Base-by-base conservation (phyloP, 2,888 invertebrate genomes). In the Trilocha varians region DNA sequence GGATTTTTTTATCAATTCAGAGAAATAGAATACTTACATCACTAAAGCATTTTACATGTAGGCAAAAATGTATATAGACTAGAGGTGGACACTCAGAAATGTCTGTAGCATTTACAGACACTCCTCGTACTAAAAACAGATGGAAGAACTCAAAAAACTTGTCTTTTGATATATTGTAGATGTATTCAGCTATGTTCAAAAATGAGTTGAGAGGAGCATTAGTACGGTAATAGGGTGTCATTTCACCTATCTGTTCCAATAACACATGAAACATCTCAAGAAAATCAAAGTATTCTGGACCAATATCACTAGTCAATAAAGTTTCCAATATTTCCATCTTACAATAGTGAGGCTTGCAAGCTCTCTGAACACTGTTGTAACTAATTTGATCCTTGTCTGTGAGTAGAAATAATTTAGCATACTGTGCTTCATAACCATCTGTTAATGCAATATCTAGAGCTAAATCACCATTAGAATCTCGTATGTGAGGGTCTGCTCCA, bases 311-410 rank as follows among this genome's bases (percentile, higher is more conserved):
- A 41, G 58, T 61, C n/a, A 87, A 53, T 13, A 87, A 55, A 38
- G 69, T 62, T 51, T 74, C 70, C 32, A 86, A 58, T 40, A 82
- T 78, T 50, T 77, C 77, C 52, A 77, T 68, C 40, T 76, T 72
- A 43, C 85, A 85, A 49, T 70, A 74, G 50, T 82, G 75, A 36
- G 85, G 84, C 46, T 78, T 83, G 49, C 78, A 85, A 17, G 83
- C 80, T 36, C 64, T 51, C 3, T 71, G 56, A 33, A 87, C 66
- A 41, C 83, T 68, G 48, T 78, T 69, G 50, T 49, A 59, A 47
- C 71, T 72, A 36, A 86, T 65, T 43, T 65, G 53, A 16, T 63
- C 48, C 32, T 47, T 59, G 42, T 75, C 62, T 17, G 79, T 79
- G 0, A 69, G 64, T 3, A 53, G 43, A 32, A 86, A 53, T 9